Percentiles rank a stretch among this genome's conserved stretches.
phyloP scores from a whole-genome alignment of 2,797 vertebrate genomes.

The Coreius guichenoti region DNA sequence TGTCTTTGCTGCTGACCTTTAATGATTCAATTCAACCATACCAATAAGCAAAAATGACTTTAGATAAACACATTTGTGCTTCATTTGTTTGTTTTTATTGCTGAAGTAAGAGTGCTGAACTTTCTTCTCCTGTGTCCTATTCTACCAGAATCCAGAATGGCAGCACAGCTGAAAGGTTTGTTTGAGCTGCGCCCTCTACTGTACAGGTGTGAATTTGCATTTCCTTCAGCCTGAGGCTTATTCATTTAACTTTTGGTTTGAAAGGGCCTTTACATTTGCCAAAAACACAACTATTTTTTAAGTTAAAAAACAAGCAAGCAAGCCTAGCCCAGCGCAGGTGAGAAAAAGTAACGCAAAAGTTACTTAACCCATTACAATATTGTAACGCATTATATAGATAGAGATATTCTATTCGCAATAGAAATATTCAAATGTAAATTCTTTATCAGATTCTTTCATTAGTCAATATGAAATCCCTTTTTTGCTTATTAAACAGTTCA shows the following conservation, averaged over 20 bases:
- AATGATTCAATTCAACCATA: neutral
- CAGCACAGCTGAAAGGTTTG: neutral
- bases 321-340: neutral
- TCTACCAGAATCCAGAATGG: neutral
- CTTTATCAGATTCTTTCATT: neutral
- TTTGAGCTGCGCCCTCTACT: neutral
- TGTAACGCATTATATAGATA: too few relatives aligned
- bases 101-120: neutral
- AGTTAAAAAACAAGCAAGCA: neutral
- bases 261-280: neutral
- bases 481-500: conserved; percentile 3
- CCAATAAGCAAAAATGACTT: neutral
- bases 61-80: neutral
- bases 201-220: neutral
- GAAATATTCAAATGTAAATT: neutral
- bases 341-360: neutral
- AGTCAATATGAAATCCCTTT: neutral
- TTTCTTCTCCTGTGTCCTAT: neutral
- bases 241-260: neutral
- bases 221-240: neutral
- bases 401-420: too few relatives aligned
- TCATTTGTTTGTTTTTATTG: neutral
- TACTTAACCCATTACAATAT: too few relatives aligned
- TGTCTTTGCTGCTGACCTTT: neutral
- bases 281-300: neutral